Evolutionary conservation across 2,888 invertebrate genomes (phyloP).

Genomic region (Hyles lineata): DNA sequence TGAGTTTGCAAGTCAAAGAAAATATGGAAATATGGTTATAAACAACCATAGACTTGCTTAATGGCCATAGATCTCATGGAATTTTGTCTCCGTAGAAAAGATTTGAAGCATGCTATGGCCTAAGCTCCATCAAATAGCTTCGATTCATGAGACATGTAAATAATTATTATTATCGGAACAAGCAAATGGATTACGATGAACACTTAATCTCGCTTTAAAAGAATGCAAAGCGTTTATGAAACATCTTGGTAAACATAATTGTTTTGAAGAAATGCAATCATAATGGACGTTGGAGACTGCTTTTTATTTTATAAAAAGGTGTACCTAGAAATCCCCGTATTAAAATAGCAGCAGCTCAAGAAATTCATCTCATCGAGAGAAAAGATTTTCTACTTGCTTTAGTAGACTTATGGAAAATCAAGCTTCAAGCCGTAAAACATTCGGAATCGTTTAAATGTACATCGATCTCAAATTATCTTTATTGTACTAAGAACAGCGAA

Average conservation of each 20-base stretch:
- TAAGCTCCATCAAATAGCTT: background rate
- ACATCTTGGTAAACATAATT: background rate
- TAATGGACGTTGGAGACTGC: background rate
- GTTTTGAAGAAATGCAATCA: background rate
- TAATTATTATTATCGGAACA: too few species aligned
- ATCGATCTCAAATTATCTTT: background rate
- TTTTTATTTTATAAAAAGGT: background rate
- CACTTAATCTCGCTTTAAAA: background rate
- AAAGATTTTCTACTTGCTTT: background rate
- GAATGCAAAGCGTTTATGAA: background rate
- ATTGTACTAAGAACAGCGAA: background rate
- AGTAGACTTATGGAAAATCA: slow-evolving; percentile 3
- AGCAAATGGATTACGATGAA: too few species aligned
- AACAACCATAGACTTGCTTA: slow-evolving; percentile 19
- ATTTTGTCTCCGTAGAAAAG: background rate
- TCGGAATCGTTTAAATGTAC: background rate
- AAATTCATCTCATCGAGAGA: background rate
- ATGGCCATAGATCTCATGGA: background rate
- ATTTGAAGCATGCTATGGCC: background rate
- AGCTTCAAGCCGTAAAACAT: background rate
- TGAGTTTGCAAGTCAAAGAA: slow-evolving; percentile 29
- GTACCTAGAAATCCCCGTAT: background rate
- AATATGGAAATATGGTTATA: slow-evolving; percentile 29
- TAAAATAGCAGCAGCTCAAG: background rate
- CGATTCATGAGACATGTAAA: too few species aligned